These are phyloP conservation scores for Poeciliopsis presidionis DNA, from an alignment of 2,797 vertebrate species.

Conservation along the genomic window DNA sequence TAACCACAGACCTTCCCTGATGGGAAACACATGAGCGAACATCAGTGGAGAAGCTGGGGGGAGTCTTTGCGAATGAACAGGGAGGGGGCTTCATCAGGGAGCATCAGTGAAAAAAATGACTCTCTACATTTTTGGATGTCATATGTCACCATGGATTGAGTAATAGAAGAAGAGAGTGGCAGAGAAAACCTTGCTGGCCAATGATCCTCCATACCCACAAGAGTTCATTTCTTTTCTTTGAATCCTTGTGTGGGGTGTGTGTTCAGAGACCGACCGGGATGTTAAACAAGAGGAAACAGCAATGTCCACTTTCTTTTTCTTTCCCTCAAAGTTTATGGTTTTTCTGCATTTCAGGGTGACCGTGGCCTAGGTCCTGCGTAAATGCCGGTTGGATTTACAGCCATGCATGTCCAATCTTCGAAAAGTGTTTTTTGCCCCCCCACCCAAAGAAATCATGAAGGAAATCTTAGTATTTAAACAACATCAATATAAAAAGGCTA, in stretches of 20 bases:
- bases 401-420: too few relatives aligned
- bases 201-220: constrained; percentile 20
- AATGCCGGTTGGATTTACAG: too few relatives aligned
- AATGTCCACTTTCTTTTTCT: constrained; percentile 37
- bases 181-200: constrained; percentile 47
- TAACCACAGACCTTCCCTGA: constrained; percentile 97
- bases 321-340: constrained; percentile 34
- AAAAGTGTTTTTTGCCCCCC: too few relatives aligned
- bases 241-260: constrained; percentile 58
- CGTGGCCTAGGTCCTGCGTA: constrained; percentile 45
- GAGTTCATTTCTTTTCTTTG: constrained; percentile 53
- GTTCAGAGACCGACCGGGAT: constrained; percentile 57
- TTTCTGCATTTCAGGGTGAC: constrained; percentile 55
- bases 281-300: constrained; percentile 71
- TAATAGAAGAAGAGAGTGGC: constrained; percentile 26
- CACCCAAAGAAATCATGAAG: too few relatives aligned
- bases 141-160: constrained; percentile 61
- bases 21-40: constrained; percentile 97
- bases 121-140: constrained; percentile 68
- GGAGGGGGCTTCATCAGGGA: constrained; percentile 78
- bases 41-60: constrained; percentile 73
- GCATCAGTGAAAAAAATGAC: constrained; percentile 88
- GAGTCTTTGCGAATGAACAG: constrained; percentile 82
- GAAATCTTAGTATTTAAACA: too few relatives aligned
- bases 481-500: too few relatives aligned